phyloP scores from a whole-genome alignment of 2,888 invertebrate species.

The Mimumesa dahlbomi region DNA sequence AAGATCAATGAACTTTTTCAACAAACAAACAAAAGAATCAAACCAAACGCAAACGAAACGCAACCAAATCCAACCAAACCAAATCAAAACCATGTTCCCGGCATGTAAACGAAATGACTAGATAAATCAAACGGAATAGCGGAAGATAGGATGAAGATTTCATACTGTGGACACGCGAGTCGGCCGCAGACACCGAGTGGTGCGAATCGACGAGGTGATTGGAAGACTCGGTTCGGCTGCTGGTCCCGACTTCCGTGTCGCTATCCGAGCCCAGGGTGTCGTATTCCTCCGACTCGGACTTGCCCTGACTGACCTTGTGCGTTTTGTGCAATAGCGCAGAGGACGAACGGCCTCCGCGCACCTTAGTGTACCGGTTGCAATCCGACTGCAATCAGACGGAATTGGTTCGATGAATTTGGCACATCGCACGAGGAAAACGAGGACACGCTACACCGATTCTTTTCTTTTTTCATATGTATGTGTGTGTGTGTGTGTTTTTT shows the following conservation, averaged over 20 bases:
- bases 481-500: no score
- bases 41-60: no score
- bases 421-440: conserved; percentile 58
- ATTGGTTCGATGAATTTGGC: conserved; percentile 67
- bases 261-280: conserved; percentile 92
- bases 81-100: no score
- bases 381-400: conserved; percentile 81
- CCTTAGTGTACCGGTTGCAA: conserved; percentile 81
- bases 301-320: conserved; percentile 93
- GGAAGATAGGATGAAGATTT: conserved; percentile 48
- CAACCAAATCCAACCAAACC: no score
- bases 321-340: conserved; percentile 80
- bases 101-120: no score
- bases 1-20: no score
- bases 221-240: conserved; percentile 81
- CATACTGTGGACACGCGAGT: conserved; percentile 80
- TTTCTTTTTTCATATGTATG: conserved; percentile 6
- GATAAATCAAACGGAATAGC: conserved; percentile 35
- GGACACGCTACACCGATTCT: conserved; percentile 51
- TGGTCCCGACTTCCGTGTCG: conserved; percentile 87
- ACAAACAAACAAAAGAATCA: no score
- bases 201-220: conserved; percentile 81
- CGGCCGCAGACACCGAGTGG: conserved; percentile 79
- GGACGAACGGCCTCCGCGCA: conserved; percentile 80
- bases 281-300: conserved; percentile 97